Evolutionary conservation across 2,113 vertebrate species (phyloP).

Genomic region (Xyliphius kryptos): DNA sequence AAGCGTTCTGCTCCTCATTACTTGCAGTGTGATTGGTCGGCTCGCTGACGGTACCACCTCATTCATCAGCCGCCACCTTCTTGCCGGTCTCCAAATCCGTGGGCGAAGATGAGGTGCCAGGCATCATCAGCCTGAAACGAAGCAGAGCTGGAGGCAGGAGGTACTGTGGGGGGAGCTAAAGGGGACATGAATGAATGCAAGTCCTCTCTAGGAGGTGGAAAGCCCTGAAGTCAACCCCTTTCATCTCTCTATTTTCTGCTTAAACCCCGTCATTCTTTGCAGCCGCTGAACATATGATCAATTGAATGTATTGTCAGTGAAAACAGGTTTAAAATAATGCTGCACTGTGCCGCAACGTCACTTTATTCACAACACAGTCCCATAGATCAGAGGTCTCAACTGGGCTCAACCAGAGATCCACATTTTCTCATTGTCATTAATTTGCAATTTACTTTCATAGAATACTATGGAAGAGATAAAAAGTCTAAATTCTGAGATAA

Average conservation of each 20-base stretch:
- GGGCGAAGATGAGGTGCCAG: slow-evolving; percentile 21
- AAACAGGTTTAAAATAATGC: too few species aligned
- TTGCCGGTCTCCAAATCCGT: slow-evolving; percentile 20
- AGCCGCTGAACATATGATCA: slow-evolving; percentile 18
- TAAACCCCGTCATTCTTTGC: slow-evolving; percentile 17
- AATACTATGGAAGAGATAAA: too few species aligned
- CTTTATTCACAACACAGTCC: slow-evolving; percentile 33
- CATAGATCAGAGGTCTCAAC: slow-evolving; percentile 24
- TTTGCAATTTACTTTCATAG: too few species aligned
- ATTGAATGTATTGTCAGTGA: slow-evolving; percentile 11
- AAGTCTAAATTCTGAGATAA: too few species aligned
- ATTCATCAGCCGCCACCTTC: slow-evolving; percentile 38
- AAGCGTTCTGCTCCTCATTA: slow-evolving; percentile 40
- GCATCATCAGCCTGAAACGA: slow-evolving; percentile 10
- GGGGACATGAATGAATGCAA: neutral
- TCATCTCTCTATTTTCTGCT: neutral
- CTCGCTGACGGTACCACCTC: slow-evolving; percentile 19
- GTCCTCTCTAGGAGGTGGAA: slow-evolving; percentile 6
- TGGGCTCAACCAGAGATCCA: too few species aligned
- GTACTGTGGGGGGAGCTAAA: neutral
- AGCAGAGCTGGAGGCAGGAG: slow-evolving; percentile 2
- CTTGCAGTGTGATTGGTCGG: slow-evolving; percentile 19
- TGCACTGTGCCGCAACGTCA: too few species aligned
- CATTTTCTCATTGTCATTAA: neutral
- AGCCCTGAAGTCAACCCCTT: slow-evolving; percentile 10